phyloP scores from a whole-genome alignment of 2,888 invertebrate genomes.

The Dasysyrphus tricinctus region DNA sequence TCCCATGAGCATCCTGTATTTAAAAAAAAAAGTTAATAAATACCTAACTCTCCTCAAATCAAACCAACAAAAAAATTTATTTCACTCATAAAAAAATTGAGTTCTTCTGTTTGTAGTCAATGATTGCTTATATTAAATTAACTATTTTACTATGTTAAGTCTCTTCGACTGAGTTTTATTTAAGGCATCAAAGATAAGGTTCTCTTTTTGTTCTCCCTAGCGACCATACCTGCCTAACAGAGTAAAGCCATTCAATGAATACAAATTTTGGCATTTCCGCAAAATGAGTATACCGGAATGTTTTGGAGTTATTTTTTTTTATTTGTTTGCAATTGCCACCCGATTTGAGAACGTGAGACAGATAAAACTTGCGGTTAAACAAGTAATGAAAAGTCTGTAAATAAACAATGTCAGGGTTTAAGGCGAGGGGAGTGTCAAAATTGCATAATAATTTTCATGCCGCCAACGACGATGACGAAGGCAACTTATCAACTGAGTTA shows the following conservation, averaged over 20 bases:
- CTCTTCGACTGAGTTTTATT: not conserved
- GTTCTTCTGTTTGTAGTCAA: not conserved
- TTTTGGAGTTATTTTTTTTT: not conserved
- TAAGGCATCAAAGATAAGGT: not conserved
- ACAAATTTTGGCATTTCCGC: constrained; percentile 66
- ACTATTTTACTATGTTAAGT: not conserved
- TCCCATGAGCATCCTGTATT: no score
- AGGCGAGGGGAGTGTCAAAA: constrained; percentile 6
- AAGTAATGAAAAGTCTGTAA: constrained; percentile 46
- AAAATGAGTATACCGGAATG: constrained; percentile 33
- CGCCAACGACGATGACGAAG: constrained; percentile 12
- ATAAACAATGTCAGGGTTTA: constrained; percentile 50
- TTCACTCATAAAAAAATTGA: not conserved
- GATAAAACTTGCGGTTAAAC: constrained; percentile 59
- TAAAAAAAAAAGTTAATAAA: no score
- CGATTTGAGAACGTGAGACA: constrained; percentile 60
- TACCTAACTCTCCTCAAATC: no score
- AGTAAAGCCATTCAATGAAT: constrained; percentile 48
- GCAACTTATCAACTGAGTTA: not conserved
- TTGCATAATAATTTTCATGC: constrained; percentile 45
- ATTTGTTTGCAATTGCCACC: constrained; percentile 27
- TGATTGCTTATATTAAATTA: not conserved
- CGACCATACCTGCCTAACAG: not conserved
- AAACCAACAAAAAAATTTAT: not conserved
- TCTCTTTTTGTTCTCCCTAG: not conserved